Conservation (phyloP, 2,888 invertebrate genomes). For the Poecilobothrus nobilitatus region DNA sequence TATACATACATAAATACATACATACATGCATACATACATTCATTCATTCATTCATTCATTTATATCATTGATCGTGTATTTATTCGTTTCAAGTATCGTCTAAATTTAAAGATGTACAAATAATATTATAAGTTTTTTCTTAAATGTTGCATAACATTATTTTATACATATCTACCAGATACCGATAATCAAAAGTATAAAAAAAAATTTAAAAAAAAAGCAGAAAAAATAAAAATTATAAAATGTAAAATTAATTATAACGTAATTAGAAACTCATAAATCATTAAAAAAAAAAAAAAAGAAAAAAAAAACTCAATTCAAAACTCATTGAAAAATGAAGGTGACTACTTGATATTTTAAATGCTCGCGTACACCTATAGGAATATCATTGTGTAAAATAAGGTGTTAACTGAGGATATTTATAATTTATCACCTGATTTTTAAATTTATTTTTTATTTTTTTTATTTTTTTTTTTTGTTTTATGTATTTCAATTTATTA, state of each 20-base stretch:
- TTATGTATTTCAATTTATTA: no score
- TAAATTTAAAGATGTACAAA: neutral
- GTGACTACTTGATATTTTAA: neutral
- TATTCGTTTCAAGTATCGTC: neutral
- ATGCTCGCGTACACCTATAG: neutral
- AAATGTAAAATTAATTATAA: neutral
- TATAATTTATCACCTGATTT: neutral
- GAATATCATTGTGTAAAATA: neutral
- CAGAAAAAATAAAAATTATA: no score
- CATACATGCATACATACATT: neutral
- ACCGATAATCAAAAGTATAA: neutral
- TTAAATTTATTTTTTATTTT: no score
- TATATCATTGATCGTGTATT: no score
- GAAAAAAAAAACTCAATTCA: no score
- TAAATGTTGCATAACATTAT: neutral
- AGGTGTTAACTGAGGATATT: constrained; percentile 6
- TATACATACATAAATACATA: neutral
- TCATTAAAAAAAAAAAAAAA: neutral
- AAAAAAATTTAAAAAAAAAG: neutral
- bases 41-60: neutral
- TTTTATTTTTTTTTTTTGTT: no score
- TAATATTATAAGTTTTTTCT: neutral
- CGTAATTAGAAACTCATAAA: constrained; percentile 3
- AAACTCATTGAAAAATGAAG: neutral
- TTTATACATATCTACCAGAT: neutral